These are phyloP conservation scores for Anthophora plumipes DNA, from an alignment of 2,888 invertebrate species.

Conservation along the genomic window DNA sequence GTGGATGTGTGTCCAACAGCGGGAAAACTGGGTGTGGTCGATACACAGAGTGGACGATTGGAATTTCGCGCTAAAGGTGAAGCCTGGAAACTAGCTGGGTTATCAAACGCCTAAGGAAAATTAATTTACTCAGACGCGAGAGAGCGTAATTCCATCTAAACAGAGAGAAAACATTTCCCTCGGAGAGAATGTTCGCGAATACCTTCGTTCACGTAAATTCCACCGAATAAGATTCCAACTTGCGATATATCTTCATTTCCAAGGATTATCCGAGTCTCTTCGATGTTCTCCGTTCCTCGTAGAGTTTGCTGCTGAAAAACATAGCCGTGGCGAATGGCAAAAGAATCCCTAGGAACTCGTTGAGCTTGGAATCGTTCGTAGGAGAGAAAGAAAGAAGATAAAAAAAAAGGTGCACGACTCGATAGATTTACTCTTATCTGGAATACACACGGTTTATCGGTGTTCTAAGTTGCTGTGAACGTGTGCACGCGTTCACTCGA, in stretches of 20 bases:
- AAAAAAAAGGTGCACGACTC: slow-evolving; percentile 9
- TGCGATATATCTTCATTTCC: slow-evolving; percentile 28
- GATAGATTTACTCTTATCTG: slow-evolving; percentile 59
- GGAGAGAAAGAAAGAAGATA: not conserved
- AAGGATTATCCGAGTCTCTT: slow-evolving; percentile 35
- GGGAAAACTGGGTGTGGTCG: not conserved
- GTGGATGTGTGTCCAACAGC: not conserved
- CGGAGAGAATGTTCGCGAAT: not conserved
- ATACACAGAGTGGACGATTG: not conserved
- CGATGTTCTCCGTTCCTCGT: slow-evolving; percentile 16
- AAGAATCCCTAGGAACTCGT: slow-evolving; percentile 24
- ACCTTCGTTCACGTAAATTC: slow-evolving; percentile 1
- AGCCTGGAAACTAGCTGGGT: no score
- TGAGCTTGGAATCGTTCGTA: slow-evolving; percentile 18
- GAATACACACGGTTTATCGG: slow-evolving; percentile 54
- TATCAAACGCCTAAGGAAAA: not conserved
- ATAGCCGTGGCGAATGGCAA: not conserved
- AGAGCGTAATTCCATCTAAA: not conserved
- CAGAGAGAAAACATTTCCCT: not conserved
- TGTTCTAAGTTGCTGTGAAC: slow-evolving; percentile 52
- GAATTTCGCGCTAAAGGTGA: not conserved
- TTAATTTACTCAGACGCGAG: not conserved
- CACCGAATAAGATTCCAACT: slow-evolving; percentile 7
- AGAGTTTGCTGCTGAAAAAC: slow-evolving; percentile 24
- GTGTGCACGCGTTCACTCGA: slow-evolving; percentile 50